A percentile compares a stretch with the other conserved stretches of the same genome.
Conservation (phyloP, 2,797 vertebrate genomes). For the Melanogrammus aeglefinus region DNA sequence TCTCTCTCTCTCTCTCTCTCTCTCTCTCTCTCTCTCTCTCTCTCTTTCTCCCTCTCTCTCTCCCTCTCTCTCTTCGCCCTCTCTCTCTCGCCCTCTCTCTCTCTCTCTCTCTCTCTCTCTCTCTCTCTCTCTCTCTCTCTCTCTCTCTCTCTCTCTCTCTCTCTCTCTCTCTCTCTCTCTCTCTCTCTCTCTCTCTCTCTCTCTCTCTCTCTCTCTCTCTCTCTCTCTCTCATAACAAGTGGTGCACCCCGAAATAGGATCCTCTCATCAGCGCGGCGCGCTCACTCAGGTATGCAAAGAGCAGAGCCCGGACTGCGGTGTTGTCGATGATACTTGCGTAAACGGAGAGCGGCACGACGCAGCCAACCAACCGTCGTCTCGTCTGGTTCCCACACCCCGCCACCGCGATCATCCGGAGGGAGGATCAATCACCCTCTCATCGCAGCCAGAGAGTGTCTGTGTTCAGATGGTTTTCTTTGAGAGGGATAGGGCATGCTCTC, state of each 20-base stretch:
- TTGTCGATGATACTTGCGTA: not conserved
- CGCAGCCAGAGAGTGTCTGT: not conserved
- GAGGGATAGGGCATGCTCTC: not conserved
- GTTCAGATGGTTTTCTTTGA: not conserved
- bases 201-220: no score
- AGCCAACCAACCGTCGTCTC: no score
- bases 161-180: no score
- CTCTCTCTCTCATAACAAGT: not conserved
- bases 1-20: no score
- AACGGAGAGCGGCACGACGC: not conserved
- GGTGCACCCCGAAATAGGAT: not conserved
- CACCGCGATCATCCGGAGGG: not conserved
- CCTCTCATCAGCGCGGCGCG: not conserved
- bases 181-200: no score
- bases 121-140: no score
- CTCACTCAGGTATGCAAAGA: not conserved
- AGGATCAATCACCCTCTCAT: not conserved
- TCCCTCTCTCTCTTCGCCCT: no score
- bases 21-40: no score
- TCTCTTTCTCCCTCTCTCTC: no score
- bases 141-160: no score
- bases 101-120: no score
- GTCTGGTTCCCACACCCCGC: not conserved
- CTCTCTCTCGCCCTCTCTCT: no score
- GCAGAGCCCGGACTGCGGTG: not conserved